These are phyloP conservation scores for Amphipyra berbera DNA, from an alignment of 2,888 invertebrate genomes.

Conservation along the genomic window DNA sequence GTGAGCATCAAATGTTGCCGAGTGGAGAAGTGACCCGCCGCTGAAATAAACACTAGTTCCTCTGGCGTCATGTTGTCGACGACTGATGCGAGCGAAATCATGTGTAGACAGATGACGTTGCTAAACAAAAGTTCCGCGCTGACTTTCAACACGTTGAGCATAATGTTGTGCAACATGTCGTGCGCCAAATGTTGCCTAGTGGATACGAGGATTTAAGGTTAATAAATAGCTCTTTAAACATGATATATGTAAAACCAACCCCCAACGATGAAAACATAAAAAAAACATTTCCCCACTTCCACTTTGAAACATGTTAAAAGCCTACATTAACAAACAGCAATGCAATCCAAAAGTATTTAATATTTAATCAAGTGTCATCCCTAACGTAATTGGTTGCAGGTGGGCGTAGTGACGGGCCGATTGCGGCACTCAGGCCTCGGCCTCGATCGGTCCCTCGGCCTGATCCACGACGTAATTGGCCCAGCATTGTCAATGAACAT, in stretches of 20 bases:
- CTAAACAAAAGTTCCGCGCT: too few species aligned
- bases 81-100: too few species aligned
- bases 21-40: too few species aligned
- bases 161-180: too few species aligned
- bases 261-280: not conserved
- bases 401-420: slow-evolving; percentile 25
- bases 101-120: too few species aligned
- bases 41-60: too few species aligned
- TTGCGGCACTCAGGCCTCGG: slow-evolving; percentile 15
- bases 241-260: not conserved
- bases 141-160: too few species aligned
- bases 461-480: slow-evolving; percentile 42
- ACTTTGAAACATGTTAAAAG: slow-evolving; percentile 8
- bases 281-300: not conserved
- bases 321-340: slow-evolving; percentile 1
- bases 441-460: slow-evolving; percentile 23
- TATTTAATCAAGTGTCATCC: slow-evolving; percentile 29
- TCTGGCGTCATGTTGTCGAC: too few species aligned
- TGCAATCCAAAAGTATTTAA: slow-evolving; percentile 17
- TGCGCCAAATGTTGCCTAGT: too few species aligned
- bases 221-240: too few species aligned
- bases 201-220: too few species aligned
- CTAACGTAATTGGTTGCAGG: slow-evolving; percentile 39
- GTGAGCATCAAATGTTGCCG: too few species aligned
- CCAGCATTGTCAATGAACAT: slow-evolving; percentile 44